Evolutionary conservation across 2,113 vertebrate genomes (phyloP).

Genomic region (Nothocercus nigrocapillus): DNA sequence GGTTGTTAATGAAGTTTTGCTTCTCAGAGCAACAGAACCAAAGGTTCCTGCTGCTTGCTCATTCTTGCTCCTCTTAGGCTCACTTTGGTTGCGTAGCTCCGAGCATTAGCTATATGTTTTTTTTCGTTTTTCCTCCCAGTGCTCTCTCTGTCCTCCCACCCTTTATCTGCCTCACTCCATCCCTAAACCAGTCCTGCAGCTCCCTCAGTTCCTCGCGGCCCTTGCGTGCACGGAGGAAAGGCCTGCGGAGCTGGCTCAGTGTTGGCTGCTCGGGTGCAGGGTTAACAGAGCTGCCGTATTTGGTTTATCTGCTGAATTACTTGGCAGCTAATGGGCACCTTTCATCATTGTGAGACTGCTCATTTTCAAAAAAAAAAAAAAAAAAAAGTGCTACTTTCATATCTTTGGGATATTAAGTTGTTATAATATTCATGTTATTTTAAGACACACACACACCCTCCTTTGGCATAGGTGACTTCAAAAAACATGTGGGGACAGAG

Average conservation of each 20-base stretch:
- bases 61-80: constrained; percentile 25
- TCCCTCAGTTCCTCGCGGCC: not conserved
- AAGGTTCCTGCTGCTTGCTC: not conserved
- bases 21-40: not conserved
- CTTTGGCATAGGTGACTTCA: not conserved
- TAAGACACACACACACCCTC: not conserved
- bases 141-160: constrained; percentile 25
- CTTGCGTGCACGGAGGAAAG: constrained; percentile 45
- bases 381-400: not conserved
- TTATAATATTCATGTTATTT: not conserved
- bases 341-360: not conserved
- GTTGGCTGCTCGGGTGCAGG: constrained; percentile 40
- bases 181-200: not conserved
- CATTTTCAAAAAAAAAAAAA: not conserved
- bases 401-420: not conserved
- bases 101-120: constrained; percentile 12
- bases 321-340: constrained; percentile 26
- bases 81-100: constrained; percentile 18
- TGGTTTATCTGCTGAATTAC: constrained; percentile 15
- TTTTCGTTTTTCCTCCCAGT: constrained; percentile 38
- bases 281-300: constrained; percentile 2
- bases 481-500: not conserved
- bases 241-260: constrained; percentile 16
- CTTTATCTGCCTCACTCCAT: constrained; percentile 5
- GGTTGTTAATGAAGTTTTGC: not conserved